phyloP scores from a whole-genome alignment of 2,888 invertebrate genomes.

The Ernsta delagoae region DNA sequence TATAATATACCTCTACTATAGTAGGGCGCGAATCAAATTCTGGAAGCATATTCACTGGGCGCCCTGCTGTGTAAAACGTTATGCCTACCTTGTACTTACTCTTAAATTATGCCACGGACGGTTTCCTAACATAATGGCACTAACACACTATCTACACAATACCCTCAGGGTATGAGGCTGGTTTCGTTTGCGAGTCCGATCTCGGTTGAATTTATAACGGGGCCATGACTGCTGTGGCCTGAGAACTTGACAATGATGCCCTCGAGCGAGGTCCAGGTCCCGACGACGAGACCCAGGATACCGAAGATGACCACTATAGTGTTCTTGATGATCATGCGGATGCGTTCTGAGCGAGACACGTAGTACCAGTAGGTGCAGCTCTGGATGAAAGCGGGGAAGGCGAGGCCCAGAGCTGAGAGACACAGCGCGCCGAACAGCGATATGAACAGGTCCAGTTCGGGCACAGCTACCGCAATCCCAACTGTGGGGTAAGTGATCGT shows the following conservation, averaged over 20 bases:
- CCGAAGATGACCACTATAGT: slow-evolving; percentile 87
- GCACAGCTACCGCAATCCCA: slow-evolving; percentile 92
- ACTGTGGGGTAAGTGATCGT: slow-evolving; percentile 86
- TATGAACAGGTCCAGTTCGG: slow-evolving; percentile 92
- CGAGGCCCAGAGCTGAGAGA: slow-evolving; percentile 93
- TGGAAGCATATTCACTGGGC: slow-evolving; percentile 6
- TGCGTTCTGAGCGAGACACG: slow-evolving; percentile 79
- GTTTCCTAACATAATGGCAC: slow-evolving; percentile 56
- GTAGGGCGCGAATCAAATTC: neutral
- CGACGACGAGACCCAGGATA: slow-evolving; percentile 87
- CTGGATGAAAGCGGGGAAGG: slow-evolving; percentile 95
- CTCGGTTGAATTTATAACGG: slow-evolving; percentile 43
- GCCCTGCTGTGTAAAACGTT: slow-evolving; percentile 1
- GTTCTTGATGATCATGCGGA: slow-evolving; percentile 86
- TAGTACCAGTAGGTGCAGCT: slow-evolving; percentile 92
- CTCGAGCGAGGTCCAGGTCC: slow-evolving; percentile 88
- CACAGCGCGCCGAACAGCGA: slow-evolving; percentile 95
- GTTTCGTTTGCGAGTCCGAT: slow-evolving; percentile 43
- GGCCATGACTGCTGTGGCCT: slow-evolving; percentile 39
- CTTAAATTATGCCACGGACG: slow-evolving; percentile 49
- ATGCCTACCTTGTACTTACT: slow-evolving; percentile 46
- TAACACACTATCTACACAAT: slow-evolving; percentile 42
- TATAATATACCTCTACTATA: neutral
- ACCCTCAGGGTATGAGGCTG: slow-evolving; percentile 41
- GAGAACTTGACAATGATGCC: slow-evolving; percentile 86